Evolutionary conservation across 1,140 invertebrate species (phyloP).

Genomic region (Drosophila rhopaloa): DNA sequence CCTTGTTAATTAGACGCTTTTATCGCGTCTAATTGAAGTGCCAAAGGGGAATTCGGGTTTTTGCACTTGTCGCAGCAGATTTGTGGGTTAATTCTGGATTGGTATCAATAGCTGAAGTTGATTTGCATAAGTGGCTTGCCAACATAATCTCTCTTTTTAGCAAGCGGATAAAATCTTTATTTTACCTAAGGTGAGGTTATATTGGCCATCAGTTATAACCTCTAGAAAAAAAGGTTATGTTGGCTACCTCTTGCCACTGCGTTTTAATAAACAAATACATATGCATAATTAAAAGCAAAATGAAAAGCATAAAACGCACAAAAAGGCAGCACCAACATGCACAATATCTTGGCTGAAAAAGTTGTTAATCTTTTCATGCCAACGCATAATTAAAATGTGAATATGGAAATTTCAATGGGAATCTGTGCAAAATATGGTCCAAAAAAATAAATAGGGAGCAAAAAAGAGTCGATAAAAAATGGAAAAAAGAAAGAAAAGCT

Average conservation of each 20-base stretch:
- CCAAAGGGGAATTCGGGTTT: constrained; percentile 6
- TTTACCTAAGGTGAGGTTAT: constrained; percentile 5
- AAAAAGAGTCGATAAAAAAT: constrained; percentile 8
- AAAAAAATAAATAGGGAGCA: constrained; percentile 29
- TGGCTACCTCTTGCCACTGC: constrained; percentile 7
- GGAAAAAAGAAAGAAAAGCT: constrained; percentile 35
- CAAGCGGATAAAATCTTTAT: not conserved
- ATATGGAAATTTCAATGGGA: constrained; percentile 77
- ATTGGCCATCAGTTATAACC: not conserved
- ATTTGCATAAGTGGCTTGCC: constrained; percentile 66
- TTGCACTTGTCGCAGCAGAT: constrained; percentile 34
- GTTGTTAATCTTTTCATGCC: constrained; percentile 81
- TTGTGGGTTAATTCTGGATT: constrained; percentile 7
- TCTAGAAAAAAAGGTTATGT: constrained; percentile 1
- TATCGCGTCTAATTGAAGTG: constrained; percentile 66
- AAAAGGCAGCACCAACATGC: constrained; percentile 17
- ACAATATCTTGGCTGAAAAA: constrained; percentile 32
- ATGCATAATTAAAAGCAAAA: constrained; percentile 71
- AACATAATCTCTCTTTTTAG: not conserved
- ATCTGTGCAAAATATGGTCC: constrained; percentile 35
- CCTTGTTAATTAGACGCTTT: constrained; percentile 67
- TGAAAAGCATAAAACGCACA: constrained; percentile 46
- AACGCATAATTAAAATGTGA: constrained; percentile 80
- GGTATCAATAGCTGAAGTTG: constrained; percentile 20
- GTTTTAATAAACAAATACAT: constrained; percentile 51